These are phyloP conservation scores for Drosophila chauvacae DNA, from an alignment of 1,140 invertebrate species.

Conservation along the genomic window DNA sequence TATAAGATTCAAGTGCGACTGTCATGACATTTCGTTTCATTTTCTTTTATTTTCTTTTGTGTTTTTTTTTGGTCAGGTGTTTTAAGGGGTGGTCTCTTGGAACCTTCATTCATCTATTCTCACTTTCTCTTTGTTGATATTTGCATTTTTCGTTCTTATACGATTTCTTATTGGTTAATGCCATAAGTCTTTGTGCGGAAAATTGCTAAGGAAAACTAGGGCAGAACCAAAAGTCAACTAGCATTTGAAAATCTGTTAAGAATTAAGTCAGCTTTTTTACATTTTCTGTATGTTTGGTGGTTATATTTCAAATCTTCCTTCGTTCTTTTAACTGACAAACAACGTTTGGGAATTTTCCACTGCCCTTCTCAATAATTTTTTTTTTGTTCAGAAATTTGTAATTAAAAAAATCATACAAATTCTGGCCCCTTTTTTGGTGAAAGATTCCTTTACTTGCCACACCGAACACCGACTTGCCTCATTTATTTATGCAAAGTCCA, in stretches of 20 bases:
- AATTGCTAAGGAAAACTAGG: neutral
- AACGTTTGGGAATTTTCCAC: neutral
- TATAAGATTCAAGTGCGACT: slow-evolving; percentile 56
- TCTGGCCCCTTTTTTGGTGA: neutral
- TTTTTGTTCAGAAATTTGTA: neutral
- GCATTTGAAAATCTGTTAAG: neutral
- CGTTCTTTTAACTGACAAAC: neutral
- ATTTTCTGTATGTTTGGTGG: neutral
- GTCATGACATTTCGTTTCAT: slow-evolving; percentile 46
- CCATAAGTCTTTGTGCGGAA: slow-evolving; percentile 9
- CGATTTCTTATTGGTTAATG: slow-evolving; percentile 13
- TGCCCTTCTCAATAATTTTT: slow-evolving; percentile 1
- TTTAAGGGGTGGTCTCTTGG: slow-evolving; percentile 8
- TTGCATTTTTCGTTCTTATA: slow-evolving; percentile 42
- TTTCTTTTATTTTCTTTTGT: slow-evolving; percentile 1
- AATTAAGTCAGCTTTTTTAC: no score
- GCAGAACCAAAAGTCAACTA: slow-evolving; percentile 1
- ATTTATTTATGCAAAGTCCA: slow-evolving; percentile 51
- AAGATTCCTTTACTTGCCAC: slow-evolving; percentile 19
- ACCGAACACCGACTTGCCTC: slow-evolving; percentile 25
- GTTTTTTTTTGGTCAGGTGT: slow-evolving; percentile 18
- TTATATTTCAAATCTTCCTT: neutral
- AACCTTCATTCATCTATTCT: slow-evolving; percentile 33
- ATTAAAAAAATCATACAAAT: slow-evolving; percentile 16
- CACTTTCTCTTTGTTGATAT: slow-evolving; percentile 5